Percentiles rank a stretch among this genome's conserved stretches.
phyloP scores from a whole-genome alignment of 2,113 vertebrate genomes.

The Sinocyclocheilus anshuiensis region DNA sequence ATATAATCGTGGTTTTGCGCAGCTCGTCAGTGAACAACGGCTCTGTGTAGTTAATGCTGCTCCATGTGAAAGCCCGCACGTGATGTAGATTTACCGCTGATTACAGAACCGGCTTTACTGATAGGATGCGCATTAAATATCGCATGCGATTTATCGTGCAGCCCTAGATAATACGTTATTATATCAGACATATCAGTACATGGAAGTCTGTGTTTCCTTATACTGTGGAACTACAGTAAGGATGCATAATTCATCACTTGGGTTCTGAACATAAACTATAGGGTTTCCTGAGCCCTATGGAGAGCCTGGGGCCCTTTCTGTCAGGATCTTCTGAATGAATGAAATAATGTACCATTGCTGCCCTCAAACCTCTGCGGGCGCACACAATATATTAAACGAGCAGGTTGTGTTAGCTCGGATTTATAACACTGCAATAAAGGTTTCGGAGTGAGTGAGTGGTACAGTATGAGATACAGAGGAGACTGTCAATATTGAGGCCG shows the following conservation, averaged over 20 bases:
- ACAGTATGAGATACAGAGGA: not conserved
- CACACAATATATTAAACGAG: constrained; percentile 18
- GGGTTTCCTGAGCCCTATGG: not conserved
- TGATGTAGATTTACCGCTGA: too few species aligned
- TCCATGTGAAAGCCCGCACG: too few species aligned
- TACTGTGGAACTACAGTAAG: not conserved
- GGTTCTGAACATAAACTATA: not conserved
- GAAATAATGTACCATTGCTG: constrained; percentile 2
- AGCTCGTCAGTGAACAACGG: too few species aligned
- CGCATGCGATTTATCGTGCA: too few species aligned
- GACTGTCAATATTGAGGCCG: constrained; percentile 23
- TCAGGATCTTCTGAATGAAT: constrained; percentile 8
- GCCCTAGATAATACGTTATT: not conserved
- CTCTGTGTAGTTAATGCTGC: too few species aligned
- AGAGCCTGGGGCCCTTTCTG: not conserved
- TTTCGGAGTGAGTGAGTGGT: not conserved
- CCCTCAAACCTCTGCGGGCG: not conserved
- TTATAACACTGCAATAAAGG: constrained; percentile 21
- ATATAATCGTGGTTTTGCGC: too few species aligned
- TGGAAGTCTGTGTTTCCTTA: not conserved
- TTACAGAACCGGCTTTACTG: too few species aligned
- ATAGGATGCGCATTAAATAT: too few species aligned
- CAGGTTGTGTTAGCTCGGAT: constrained; percentile 8
- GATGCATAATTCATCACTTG: constrained; percentile 6
- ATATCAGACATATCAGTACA: not conserved